Evolutionary conservation across 2,113 vertebrate genomes (phyloP).

Genomic region (Neomonachus schauinslandi): DNA sequence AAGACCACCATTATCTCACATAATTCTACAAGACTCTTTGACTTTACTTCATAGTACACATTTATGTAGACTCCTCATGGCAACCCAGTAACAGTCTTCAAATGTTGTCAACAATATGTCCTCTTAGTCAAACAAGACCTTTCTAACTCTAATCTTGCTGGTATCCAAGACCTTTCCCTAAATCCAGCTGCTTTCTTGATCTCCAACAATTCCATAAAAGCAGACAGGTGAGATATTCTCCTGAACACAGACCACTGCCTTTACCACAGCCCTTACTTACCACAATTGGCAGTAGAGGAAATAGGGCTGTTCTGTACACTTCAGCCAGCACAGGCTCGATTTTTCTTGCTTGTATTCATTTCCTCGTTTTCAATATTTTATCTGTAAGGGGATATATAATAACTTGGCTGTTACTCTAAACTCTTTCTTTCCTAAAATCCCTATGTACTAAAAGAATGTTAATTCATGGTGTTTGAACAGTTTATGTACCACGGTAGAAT

Average conservation of each 20-base stretch:
- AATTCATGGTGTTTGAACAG: not conserved
- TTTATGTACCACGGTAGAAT: not conserved
- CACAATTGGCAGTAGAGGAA: not conserved
- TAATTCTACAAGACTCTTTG: not conserved
- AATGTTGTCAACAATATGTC: not conserved
- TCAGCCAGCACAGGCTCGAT: not conserved
- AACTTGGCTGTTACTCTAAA: not conserved
- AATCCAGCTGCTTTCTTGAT: not conserved
- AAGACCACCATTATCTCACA: not conserved
- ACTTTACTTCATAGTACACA: not conserved
- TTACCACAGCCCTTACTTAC: not conserved
- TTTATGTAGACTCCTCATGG: not conserved
- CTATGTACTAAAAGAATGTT: not conserved
- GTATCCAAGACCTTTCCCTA: not conserved
- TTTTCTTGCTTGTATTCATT: not conserved
- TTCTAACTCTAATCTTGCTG: not conserved
- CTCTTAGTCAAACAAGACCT: not conserved
- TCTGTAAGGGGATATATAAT: not conserved
- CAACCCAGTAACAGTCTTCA: not conserved
- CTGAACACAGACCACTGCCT: not conserved
- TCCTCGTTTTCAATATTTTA: not conserved
- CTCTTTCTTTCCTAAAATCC: not conserved
- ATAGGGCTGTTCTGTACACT: not conserved
- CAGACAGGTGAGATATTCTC: not conserved
- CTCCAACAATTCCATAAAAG: not conserved